Base-by-base conservation (phyloP, 2,113 vertebrate species). In the Microcebus tavaratra region DNA sequence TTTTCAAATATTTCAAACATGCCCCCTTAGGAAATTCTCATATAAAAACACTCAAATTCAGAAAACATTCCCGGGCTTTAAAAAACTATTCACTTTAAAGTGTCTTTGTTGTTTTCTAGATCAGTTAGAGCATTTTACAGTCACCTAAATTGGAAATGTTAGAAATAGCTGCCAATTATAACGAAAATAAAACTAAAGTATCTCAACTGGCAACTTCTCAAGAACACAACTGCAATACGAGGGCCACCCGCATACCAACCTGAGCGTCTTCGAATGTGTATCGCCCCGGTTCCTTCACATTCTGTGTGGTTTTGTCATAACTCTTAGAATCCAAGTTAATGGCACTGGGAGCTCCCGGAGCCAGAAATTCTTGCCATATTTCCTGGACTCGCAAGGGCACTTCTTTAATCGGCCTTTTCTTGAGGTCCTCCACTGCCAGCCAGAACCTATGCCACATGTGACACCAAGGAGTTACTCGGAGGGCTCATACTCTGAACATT, bases 271-370 rank as follows among this genome's bases (percentile, higher is more conserved):
- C 99, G 80, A 99, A 99, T 1, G 99, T 99, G 45, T 99, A 99
- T 96, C 99, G 99, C 76, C 99, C 99, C 0, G 99, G 99, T 90
- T 99, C 99, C 98, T 99, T 99, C 96, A 99, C 99, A 80, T 99
- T 99, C 98, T 99, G 99, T 15, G 99, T 99, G 94, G 99, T 99
- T 99, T 99, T 99, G 98, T 98, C 99, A 4, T 99, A 99, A 98
- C 99, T 99, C 98, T 99, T 99, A 39, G 99, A 99, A 98, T 99
- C 99, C 93, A 99, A 98, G 72, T 99, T 99, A 98, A 99, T 99
- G 98, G 99, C 99, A 85, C 99, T 99, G 92, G 99, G 99, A 15
- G 99, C 99, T 92, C 99, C 99, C 0, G 99, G 99, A 94, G 99
- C 99, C 98, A 99, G 98, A 97, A 99, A 99, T 97, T 99, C 99